phyloP scores from a whole-genome alignment of 2,888 invertebrate genomes.

The Agonopterix alstromeriana region DNA sequence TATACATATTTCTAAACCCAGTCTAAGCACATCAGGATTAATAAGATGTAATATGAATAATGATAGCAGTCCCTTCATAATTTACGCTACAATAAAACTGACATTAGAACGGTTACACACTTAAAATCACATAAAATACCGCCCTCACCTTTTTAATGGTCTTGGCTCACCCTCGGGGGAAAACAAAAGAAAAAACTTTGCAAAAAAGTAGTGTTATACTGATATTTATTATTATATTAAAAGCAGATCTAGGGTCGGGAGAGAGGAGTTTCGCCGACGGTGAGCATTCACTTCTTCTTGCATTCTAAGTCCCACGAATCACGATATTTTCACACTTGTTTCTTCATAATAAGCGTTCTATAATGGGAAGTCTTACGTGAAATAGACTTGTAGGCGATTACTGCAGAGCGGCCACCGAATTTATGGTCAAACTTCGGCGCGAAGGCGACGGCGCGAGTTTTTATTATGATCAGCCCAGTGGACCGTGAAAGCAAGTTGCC shows the following conservation, averaged over 20 bases:
- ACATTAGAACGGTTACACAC: slow-evolving; percentile 67
- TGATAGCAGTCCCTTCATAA: slow-evolving; percentile 12
- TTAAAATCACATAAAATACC: slow-evolving; percentile 75
- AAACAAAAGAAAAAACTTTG: slow-evolving; percentile 61
- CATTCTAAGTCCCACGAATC: too few species aligned
- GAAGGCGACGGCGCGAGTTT: slow-evolving; percentile 75
- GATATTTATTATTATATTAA: slow-evolving; percentile 74
- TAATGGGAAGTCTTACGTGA: too few species aligned
- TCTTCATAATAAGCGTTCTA: too few species aligned
- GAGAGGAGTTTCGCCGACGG: slow-evolving; percentile 51
- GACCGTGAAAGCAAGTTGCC: slow-evolving; percentile 76
- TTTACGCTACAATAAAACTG: slow-evolving; percentile 52
- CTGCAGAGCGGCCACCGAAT: slow-evolving; percentile 54
- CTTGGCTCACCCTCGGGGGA: slow-evolving; percentile 53
- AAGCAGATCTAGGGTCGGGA: slow-evolving; percentile 56
- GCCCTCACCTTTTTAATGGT: slow-evolving; percentile 71
- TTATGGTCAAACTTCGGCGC: slow-evolving; percentile 76
- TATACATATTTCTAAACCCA: background rate
- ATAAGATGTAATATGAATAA: too few species aligned
- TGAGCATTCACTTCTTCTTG: slow-evolving; percentile 19
- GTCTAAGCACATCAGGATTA: too few species aligned
- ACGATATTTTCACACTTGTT: too few species aligned
- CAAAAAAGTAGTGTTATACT: slow-evolving; percentile 57
- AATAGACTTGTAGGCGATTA: background rate
- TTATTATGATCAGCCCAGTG: slow-evolving; percentile 78